Evolutionary conservation across 2,888 invertebrate genomes (phyloP).

Genomic region (Drosophila tripunctata): DNA sequence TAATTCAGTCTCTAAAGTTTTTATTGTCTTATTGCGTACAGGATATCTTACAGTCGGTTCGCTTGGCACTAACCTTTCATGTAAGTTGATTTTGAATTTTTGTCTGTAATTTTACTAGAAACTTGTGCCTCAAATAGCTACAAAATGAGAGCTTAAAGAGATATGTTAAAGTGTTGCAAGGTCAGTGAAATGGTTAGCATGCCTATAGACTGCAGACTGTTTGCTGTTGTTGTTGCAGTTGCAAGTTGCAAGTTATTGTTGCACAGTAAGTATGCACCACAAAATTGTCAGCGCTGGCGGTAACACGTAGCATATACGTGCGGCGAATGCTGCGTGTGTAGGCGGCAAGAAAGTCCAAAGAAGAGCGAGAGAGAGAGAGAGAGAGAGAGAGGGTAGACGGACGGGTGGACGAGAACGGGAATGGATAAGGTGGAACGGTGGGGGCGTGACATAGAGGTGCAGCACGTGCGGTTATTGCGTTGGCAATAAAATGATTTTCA

Average conservation of each 20-base stretch:
- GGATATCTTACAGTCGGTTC: too few species aligned
- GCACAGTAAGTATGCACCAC: conserved; percentile 35
- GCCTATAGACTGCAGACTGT: background rate
- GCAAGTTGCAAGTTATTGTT: conserved; percentile 10
- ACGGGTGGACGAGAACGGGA: too few species aligned
- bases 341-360: background rate
- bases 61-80: too few species aligned
- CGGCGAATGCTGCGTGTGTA: conserved; percentile 42
- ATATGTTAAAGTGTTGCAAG: background rate
- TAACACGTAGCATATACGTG: conserved; percentile 66
- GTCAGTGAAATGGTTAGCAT: background rate
- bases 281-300: conserved; percentile 62
- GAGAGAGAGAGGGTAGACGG: background rate
- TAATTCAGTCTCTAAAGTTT: too few species aligned
- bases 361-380: background rate
- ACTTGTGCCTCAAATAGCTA: too few species aligned
- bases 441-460: too few species aligned
- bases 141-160: background rate
- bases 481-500: conserved; percentile 71
- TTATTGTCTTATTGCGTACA: too few species aligned
- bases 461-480: conserved; percentile 54
- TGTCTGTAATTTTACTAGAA: too few species aligned
- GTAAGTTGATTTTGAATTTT: too few species aligned
- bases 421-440: background rate
- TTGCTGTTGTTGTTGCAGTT: conserved; percentile 6